phyloP scores from a whole-genome alignment of 2,797 vertebrate genomes.

The Carapus acus region DNA sequence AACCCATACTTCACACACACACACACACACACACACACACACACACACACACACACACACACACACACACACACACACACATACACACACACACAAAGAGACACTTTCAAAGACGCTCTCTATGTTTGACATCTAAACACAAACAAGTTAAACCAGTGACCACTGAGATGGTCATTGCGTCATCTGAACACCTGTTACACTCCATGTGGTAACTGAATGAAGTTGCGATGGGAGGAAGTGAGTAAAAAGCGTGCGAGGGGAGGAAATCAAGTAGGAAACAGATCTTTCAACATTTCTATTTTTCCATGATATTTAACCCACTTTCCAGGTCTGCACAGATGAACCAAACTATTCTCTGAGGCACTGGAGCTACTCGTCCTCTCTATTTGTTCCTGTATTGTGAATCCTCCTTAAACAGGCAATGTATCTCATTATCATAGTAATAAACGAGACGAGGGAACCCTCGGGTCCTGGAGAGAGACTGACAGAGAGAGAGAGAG shows the following conservation, averaged over 20 bases:
- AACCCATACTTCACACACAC: not conserved
- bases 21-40: too few relatives aligned
- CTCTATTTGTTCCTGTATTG: constrained; percentile 11
- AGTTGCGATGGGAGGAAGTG: not conserved
- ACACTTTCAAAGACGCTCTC: constrained; percentile 17
- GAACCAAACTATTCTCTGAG: not conserved
- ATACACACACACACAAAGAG: constrained; percentile 10
- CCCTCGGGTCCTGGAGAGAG: constrained; percentile 9
- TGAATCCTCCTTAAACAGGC: constrained; percentile 32
- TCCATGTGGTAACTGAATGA: not conserved
- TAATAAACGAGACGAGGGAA: constrained; percentile 32
- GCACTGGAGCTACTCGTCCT: constrained; percentile 6
- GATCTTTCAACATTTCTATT: not conserved
- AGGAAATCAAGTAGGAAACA: too few relatives aligned
- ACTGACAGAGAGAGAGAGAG: too few relatives aligned
- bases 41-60: too few relatives aligned
- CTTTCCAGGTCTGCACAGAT: not conserved
- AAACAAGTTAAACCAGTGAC: not conserved
- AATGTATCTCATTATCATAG: constrained; percentile 49
- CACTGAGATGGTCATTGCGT: constrained; percentile 1
- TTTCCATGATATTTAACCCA: not conserved
- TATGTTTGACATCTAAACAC: constrained; percentile 34
- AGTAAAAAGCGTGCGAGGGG: too few relatives aligned
- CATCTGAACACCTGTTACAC: constrained; percentile 14
- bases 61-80: too few relatives aligned